Evolutionary conservation across 2,888 invertebrate genomes (phyloP).

Genomic region (Itoplectis maculator): DNA sequence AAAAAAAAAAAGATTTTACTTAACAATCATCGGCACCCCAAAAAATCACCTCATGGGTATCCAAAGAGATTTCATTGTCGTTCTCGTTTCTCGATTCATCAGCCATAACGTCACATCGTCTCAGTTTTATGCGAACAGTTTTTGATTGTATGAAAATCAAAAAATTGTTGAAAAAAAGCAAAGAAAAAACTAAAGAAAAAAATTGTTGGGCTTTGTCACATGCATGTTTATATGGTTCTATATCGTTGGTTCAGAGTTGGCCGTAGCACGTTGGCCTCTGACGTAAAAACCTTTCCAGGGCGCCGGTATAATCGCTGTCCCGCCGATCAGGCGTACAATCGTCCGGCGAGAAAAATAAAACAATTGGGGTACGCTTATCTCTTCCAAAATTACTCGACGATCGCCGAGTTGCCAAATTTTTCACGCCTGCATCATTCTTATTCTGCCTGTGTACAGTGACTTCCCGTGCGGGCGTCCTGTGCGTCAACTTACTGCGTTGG

Average conservation of each 20-base stretch:
- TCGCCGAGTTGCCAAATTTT: constrained; percentile 1
- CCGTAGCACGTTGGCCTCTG: constrained; percentile 63
- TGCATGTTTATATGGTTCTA: constrained; percentile 61
- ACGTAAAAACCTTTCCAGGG: constrained; percentile 27
- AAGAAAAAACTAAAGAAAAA: too few relatives aligned
- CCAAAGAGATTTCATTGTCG: constrained; percentile 32
- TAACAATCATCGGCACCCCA: constrained; percentile 39
- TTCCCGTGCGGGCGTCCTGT: not conserved
- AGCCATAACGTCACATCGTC: constrained; percentile 32
- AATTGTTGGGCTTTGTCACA: constrained; percentile 61
- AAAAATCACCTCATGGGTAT: constrained; percentile 44
- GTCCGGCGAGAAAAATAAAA: constrained; percentile 28
- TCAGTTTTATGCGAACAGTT: constrained; percentile 80
- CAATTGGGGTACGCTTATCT: constrained; percentile 40
- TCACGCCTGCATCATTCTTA: not conserved
- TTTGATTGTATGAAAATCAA: too few relatives aligned
- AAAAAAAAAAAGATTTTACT: constrained; percentile 10
- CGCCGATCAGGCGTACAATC: constrained; percentile 20
- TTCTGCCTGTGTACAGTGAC: not conserved
- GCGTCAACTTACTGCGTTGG: not conserved
- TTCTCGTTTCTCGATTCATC: constrained; percentile 25
- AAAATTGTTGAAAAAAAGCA: constrained; percentile 35
- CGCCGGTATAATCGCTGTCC: constrained; percentile 4
- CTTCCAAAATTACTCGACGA: constrained; percentile 28
- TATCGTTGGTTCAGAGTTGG: constrained; percentile 64